phyloP scores from a whole-genome alignment of 2,797 vertebrate species.

The Helarctos malayanus region DNA sequence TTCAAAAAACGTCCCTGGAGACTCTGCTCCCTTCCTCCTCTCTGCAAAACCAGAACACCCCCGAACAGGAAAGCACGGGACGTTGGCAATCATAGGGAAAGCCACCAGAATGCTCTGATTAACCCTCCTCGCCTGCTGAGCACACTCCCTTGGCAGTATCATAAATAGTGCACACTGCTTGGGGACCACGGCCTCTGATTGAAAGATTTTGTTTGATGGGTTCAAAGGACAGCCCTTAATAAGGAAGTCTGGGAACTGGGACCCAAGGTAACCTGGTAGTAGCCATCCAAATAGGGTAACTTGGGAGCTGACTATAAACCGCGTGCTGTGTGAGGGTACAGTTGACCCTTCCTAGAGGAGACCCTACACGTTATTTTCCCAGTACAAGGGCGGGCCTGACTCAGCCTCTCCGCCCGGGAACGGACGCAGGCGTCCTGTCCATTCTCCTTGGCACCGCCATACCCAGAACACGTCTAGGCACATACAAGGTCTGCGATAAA shows the following conservation, averaged over 20 bases:
- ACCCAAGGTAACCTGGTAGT: neutral
- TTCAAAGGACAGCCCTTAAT: neutral
- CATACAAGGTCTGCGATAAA: neutral
- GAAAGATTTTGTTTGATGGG: slow-evolving; percentile 49
- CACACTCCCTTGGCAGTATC: slow-evolving; percentile 62
- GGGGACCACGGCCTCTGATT: slow-evolving; percentile 62
- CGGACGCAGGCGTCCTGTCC: neutral
- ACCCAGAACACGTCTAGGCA: neutral
- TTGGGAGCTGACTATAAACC: neutral
- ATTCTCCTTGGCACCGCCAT: neutral
- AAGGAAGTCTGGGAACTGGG: neutral
- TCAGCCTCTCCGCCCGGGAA: neutral
- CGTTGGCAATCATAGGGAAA: neutral
- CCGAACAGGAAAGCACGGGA: slow-evolving; percentile 26
- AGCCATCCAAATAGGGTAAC: neutral
- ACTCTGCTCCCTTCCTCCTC: neutral
- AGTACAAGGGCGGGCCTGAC: too few relatives aligned
- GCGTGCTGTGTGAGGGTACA: neutral
- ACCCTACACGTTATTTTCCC: neutral
- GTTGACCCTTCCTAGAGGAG: neutral
- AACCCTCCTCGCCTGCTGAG: slow-evolving; percentile 67
- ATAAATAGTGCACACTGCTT: slow-evolving; percentile 8
- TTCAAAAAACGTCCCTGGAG: neutral
- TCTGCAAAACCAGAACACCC: neutral
- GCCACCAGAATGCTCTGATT: neutral